These are phyloP conservation scores for Corydoras sp. DNA, from an alignment of 2,113 vertebrate genomes.

Conservation along the genomic window DNA sequence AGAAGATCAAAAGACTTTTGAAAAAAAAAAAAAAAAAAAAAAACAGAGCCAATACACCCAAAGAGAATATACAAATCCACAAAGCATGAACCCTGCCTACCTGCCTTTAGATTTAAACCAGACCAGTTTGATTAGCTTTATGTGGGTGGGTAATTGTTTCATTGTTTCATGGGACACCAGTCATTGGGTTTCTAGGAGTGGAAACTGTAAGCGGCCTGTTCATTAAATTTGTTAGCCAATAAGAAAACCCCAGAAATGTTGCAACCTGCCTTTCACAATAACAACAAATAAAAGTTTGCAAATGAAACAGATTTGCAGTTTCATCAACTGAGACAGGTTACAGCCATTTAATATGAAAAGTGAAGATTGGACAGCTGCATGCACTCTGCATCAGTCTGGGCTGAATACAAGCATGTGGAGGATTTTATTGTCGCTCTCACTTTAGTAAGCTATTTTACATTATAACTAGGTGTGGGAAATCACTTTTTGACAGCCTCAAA, in stretches of 20 bases:
- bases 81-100: too few relatives aligned
- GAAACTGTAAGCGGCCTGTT: too few relatives aligned
- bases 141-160: not conserved
- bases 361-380: not conserved
- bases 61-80: too few relatives aligned
- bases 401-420: not conserved
- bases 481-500: not conserved
- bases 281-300: too few relatives aligned
- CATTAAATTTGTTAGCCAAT: too few relatives aligned
- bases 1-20: too few relatives aligned
- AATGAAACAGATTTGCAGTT: too few relatives aligned
- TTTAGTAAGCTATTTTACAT: constrained; percentile 1
- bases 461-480: constrained; percentile 10
- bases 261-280: not conserved
- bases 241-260: too few relatives aligned
- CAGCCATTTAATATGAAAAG: not conserved
- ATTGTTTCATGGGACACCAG: not conserved
- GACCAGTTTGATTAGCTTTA: too few relatives aligned
- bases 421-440: not conserved
- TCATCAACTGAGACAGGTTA: not conserved
- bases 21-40: too few relatives aligned
- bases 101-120: too few relatives aligned
- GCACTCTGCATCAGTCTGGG: constrained; percentile 1
- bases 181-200: not conserved
- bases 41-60: too few relatives aligned